A percentile compares a stretch with the other conserved stretches of the same genome.
Evolutionary conservation across 2,888 invertebrate species (phyloP).

Genomic region (Mesoligia furuncula): DNA sequence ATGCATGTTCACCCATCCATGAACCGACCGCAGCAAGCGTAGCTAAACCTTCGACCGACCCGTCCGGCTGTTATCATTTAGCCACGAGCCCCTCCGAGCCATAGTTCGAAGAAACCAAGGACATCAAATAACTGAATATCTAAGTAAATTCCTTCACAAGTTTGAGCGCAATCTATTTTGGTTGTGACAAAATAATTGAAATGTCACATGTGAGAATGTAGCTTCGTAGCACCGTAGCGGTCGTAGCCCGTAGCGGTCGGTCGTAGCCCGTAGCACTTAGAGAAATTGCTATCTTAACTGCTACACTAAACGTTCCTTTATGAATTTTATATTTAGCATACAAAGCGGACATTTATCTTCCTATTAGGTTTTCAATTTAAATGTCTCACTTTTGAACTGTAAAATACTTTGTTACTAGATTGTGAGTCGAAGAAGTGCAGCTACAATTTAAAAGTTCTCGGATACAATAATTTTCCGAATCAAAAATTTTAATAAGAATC

Average conservation of each 20-base stretch:
- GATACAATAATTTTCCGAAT: background rate
- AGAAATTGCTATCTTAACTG: slow-evolving; percentile 55
- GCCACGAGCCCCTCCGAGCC: background rate
- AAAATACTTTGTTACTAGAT: slow-evolving; percentile 26
- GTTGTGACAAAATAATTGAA: slow-evolving; percentile 69
- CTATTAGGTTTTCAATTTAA: slow-evolving; percentile 37
- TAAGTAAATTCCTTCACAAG: slow-evolving; percentile 26
- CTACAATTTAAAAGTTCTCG: slow-evolving; percentile 3
- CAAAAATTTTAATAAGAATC: no score
- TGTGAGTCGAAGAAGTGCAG: background rate
- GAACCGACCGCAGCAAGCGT: no score
- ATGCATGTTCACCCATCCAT: no score
- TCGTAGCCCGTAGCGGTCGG: slow-evolving; percentile 54
- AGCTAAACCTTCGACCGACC: background rate
- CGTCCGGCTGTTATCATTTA: background rate
- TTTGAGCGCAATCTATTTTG: slow-evolving; percentile 49
- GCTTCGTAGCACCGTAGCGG: slow-evolving; percentile 50
- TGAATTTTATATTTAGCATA: slow-evolving; percentile 60
- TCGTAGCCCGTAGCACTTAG: slow-evolving; percentile 59
- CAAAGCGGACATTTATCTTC: slow-evolving; percentile 46
- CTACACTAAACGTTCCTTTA: slow-evolving; percentile 50
- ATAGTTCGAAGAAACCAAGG: background rate
- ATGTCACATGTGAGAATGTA: slow-evolving; percentile 57
- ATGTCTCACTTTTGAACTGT: slow-evolving; percentile 21
- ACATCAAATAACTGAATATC: slow-evolving; percentile 7